These are phyloP conservation scores for Pantherophis vulpinus DNA, from an alignment of 2,797 vertebrate genomes.

Conservation along the genomic window DNA sequence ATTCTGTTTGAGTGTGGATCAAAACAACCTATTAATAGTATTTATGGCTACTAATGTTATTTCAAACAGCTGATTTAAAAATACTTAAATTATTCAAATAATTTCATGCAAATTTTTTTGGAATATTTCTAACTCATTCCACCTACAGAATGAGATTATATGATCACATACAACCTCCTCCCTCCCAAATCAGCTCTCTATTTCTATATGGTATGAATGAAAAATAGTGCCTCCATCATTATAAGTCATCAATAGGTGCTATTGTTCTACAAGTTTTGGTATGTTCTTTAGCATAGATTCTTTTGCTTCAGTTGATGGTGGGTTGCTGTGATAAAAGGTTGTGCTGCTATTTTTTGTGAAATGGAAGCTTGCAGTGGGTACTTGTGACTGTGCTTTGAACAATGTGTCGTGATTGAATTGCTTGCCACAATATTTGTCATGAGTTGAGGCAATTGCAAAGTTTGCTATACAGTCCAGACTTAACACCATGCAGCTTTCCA, in stretches of 20 bases:
- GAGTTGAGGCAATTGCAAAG: background rate
- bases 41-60: background rate
- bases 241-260: background rate
- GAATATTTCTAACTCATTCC: background rate
- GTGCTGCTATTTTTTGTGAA: background rate
- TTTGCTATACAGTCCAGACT: background rate
- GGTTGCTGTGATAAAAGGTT: background rate
- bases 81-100: background rate
- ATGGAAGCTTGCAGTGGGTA: background rate
- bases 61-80: background rate
- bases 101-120: background rate
- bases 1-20: background rate
- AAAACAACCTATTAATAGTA: background rate
- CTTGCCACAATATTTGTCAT: background rate
- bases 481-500: background rate
- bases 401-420: background rate
- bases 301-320: background rate
- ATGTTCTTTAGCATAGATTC: background rate
- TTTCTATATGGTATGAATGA: background rate
- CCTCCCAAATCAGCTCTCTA: background rate
- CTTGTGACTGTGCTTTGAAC: background rate
- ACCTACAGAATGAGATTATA: background rate
- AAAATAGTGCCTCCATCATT: background rate
- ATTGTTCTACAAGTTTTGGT: background rate
- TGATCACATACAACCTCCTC: background rate